Evolutionary conservation across 30 jellyfish, hydroid and myxozoan genomes (phyloP).

Genomic region (Aurelia sp.): DNA sequence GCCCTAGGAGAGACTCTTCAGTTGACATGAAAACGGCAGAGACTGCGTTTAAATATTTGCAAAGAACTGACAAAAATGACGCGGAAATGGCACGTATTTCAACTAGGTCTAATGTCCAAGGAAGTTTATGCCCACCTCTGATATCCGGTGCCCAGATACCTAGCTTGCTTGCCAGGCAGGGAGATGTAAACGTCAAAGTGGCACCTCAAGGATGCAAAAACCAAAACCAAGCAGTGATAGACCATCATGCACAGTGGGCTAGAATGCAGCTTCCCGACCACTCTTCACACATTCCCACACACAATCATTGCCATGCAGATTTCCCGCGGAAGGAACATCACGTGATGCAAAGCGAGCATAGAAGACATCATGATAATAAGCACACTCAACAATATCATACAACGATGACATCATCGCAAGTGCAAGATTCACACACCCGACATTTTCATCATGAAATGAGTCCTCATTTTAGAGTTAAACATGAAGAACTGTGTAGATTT

Average conservation of each 20-base stretch:
- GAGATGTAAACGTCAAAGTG: not conserved
- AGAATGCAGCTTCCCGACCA: not conserved
- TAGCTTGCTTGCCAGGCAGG: not conserved
- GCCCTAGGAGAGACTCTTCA: not conserved
- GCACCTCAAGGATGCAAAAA: not conserved
- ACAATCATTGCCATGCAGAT: not conserved
- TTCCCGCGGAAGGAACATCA: not conserved
- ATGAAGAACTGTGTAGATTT: constrained; percentile 33
- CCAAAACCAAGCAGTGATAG: not conserved
- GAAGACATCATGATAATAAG: not conserved
- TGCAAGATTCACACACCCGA: not conserved
- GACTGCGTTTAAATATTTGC: no score
- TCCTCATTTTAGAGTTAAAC: not conserved
- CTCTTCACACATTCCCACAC: not conserved
- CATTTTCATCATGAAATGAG: constrained; percentile 9
- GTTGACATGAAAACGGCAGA: no score
- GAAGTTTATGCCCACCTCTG: not conserved
- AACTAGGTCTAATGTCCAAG: not conserved
- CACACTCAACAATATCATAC: not conserved
- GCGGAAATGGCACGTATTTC: not conserved
- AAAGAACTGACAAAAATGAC: not conserved
- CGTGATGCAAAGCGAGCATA: not conserved
- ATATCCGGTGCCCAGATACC: not conserved
- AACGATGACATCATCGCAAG: constrained; percentile 24
- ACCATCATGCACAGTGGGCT: not conserved